Evolutionary conservation across 2,113 vertebrate species (phyloP), one percentile per base, ranked within the genome.

Genomic region (Nymphicus hollandicus): DNA sequence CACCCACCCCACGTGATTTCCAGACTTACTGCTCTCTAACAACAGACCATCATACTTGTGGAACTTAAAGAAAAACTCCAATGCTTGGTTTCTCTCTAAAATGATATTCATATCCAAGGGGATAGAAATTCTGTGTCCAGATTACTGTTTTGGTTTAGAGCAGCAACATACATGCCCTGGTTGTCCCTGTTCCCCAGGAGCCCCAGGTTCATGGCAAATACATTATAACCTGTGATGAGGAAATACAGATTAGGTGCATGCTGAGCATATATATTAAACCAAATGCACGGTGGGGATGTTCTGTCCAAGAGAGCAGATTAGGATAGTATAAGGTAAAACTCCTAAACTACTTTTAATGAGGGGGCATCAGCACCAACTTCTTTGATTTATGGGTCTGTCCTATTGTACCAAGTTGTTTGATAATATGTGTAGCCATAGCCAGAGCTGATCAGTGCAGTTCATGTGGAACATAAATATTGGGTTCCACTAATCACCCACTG

Each of bases 191-290:
- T 66, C 9, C n/a, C 17, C 25, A 22, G 31, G 22, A 13, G 3
- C n/a, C 81, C 33, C n/a, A 25, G 6, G 9, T 35, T 10, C 2
- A 0, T 29, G 31, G 31, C 29, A 94, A 89, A 69, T 20, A 3
- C 24, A 33, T 16, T 35, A 3, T 28, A 58, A 44, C 14, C 11
- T 1, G 0, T 27, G 43, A 6, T 27, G 11, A 55, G 10, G 5
- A 70, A 72, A 29, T 69, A 60, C 33, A 64, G 9, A 81, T 39
- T 14, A 52, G 17, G 23, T 16, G 14, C 11, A 14, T 65, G 41
- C 10, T 25, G 10, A 44, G 9, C 18, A 10, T 17, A 23, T 7
- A 1, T 47, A 11, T 70, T 84, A 52, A 49, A 35, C 6, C 2
- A n/a, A 33, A 46, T 50, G 10, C 20, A 8, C 23, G 13, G 20